These are phyloP conservation scores for Mayetiola destructor DNA, from an alignment of 2,888 invertebrate species.

Conservation along the genomic window DNA sequence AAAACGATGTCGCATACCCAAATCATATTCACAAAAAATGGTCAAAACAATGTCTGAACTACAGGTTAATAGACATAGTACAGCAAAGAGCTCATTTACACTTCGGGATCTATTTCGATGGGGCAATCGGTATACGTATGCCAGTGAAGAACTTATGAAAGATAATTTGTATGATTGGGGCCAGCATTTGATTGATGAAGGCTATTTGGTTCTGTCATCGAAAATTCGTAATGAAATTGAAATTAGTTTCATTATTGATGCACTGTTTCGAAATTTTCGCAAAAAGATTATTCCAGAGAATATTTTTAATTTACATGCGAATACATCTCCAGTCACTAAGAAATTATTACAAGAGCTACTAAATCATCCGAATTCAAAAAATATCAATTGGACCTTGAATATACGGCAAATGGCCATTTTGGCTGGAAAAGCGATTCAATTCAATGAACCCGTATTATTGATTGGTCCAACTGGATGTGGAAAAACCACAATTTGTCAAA, in stretches of 20 bases:
- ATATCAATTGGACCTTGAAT: constrained; percentile 89
- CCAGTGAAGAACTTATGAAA: constrained; percentile 41
- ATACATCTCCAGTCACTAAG: constrained; percentile 64
- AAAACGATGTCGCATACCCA: constrained; percentile 72
- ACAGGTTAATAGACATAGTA: constrained; percentile 66
- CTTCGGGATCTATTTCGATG: constrained; percentile 90
- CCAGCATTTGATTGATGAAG: constrained; percentile 92
- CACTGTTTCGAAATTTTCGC: constrained; percentile 65
- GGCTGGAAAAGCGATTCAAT: constrained; percentile 71
- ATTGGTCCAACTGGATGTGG: constrained; percentile 98
- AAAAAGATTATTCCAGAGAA: constrained; percentile 52
- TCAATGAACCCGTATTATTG: constrained; percentile 84
- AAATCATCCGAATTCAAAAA: constrained; percentile 38
- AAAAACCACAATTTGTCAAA: constrained; percentile 90
- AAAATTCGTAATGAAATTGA: constrained; percentile 79
- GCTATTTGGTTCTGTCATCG: constrained; percentile 85
- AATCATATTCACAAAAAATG: constrained; percentile 77
- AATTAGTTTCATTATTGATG: constrained; percentile 60
- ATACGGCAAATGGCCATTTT: constrained; percentile 70
- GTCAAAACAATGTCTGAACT: constrained; percentile 83
- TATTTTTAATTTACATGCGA: constrained; percentile 52
- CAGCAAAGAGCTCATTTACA: constrained; percentile 85
- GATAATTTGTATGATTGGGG: constrained; percentile 81
- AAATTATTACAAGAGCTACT: constrained; percentile 51
- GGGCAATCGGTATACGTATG: constrained; percentile 83